Evolutionary conservation across 2,797 vertebrate genomes (phyloP).

Genomic region (Craterocephalus amniculus): DNA sequence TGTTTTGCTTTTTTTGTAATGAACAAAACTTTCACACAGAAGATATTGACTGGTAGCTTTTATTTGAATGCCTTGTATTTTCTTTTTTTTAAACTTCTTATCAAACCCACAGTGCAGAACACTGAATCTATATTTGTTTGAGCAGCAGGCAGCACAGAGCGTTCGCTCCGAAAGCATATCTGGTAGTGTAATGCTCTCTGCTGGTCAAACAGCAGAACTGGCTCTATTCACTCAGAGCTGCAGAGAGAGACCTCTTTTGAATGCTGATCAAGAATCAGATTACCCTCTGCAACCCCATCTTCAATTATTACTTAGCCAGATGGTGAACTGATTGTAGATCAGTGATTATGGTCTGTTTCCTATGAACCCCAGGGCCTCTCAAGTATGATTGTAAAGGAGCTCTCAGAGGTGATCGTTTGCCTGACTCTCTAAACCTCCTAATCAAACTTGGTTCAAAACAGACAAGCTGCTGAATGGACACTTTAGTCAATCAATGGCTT

Average conservation of each 20-base stretch:
- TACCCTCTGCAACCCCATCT: constrained; percentile 45
- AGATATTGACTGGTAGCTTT: neutral
- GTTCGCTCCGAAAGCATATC: constrained; percentile 21
- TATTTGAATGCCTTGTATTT: neutral
- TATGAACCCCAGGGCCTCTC: constrained; percentile 45
- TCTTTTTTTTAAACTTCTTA: constrained; percentile 24
- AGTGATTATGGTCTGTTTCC: constrained; percentile 68
- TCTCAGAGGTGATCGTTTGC: constrained; percentile 40
- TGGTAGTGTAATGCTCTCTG: constrained; percentile 72
- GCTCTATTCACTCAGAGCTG: neutral
- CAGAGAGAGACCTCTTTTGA: constrained; percentile 42
- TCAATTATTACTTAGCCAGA: constrained; percentile 66
- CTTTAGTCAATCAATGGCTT: constrained; percentile 78
- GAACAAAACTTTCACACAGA: neutral
- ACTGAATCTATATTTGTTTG: constrained; percentile 26
- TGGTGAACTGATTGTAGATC: constrained; percentile 68
- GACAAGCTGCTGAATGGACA: constrained; percentile 69
- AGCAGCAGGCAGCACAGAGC: constrained; percentile 20
- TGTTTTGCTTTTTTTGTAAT: neutral
- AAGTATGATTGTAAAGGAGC: constrained; percentile 48
- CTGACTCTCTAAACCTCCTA: constrained; percentile 60
- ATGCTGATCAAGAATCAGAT: constrained; percentile 69
- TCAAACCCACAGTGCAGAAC: constrained; percentile 39
- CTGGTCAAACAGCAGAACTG: constrained; percentile 58
- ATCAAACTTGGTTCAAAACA: constrained; percentile 70